phyloP scores from a whole-genome alignment of 2,888 invertebrate species.

The Leucophenga montana region DNA sequence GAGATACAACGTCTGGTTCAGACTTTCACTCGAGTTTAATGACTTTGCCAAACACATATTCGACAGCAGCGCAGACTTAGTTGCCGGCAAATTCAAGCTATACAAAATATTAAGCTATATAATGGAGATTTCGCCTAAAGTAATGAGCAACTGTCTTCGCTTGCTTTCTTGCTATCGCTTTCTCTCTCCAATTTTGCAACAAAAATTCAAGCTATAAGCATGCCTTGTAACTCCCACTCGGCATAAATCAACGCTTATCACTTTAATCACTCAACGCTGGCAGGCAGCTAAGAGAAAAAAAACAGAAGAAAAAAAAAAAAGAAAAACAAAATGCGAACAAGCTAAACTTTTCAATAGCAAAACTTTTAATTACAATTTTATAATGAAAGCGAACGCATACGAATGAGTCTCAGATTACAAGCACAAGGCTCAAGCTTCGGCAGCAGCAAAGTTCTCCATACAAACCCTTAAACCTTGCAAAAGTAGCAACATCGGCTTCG shows the following conservation, averaged over 20 bases:
- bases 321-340: neutral
- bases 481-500: neutral
- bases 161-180: neutral
- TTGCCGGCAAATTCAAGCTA: too few relatives aligned
- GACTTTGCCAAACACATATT: conserved; percentile 1
- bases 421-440: neutral
- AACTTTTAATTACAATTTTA: conserved; percentile 32
- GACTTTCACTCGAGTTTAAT: neutral
- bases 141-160: conserved; percentile 6
- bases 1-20: too few relatives aligned
- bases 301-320: conserved; percentile 1
- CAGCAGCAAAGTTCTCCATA: neutral
- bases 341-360: conserved; percentile 20
- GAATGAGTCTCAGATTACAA: conserved; percentile 27
- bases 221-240: neutral
- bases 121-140: neutral
- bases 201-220: neutral
- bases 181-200: neutral
- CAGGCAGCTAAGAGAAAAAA: conserved; percentile 2
- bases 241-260: conserved; percentile 26
- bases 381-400: conserved; percentile 28
- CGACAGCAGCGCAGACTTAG: neutral
- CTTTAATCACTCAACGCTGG: conserved; percentile 22
- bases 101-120: neutral
- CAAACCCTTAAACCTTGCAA: neutral